Evolutionary conservation across 2,113 vertebrate genomes (phyloP), one percentile per base, ranked within the genome.

Genomic region (Sinosuthora webbiana): DNA sequence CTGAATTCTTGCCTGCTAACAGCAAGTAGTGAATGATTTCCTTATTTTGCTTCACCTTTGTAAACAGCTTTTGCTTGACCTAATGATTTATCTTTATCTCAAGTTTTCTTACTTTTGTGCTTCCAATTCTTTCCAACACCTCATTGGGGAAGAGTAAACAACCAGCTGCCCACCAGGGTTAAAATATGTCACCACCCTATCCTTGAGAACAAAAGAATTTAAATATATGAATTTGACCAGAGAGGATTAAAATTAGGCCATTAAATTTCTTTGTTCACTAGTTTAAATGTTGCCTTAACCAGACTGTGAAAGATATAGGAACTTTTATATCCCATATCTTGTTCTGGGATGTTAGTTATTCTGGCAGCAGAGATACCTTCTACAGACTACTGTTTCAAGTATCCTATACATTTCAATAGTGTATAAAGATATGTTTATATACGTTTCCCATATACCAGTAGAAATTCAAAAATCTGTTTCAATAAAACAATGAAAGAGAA

Each of bases 271-370:
- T 87, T 47, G 6, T 53, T 93, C 21, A 16, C 10, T 57, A 27
- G 6, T 35, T 15, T 33, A 73, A 80, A 35, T 0, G 0, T 31
- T 62, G 1, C 28, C 30, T 77, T 60, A 39, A 30, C 5, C 11
- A 55, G 23, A 8, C 6, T 42, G 20, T 45, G 30, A 69, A 83
- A 80, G 11, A 41, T 15, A 19, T 0, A 57, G 41, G 2, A 81
- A 81, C 3, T 89, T 91, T 73, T 62, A 31, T 78, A 37, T 31
- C 3, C 11, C 4, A 2, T 41, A 57, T 65, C 15, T 62, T 8
- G 0, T 89, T 78, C 28, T 69, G 23, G 11, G 10, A 50, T 7
- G 19, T 68, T 30, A 63, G 10, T 23, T 65, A 15, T 65, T 60
- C 37, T 21, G 33, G 3, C 12, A 49, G 5, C 18, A 62, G 39